Conservation (phyloP, 2,797 vertebrate genomes). For the Geotrypetes seraphini region DNA sequence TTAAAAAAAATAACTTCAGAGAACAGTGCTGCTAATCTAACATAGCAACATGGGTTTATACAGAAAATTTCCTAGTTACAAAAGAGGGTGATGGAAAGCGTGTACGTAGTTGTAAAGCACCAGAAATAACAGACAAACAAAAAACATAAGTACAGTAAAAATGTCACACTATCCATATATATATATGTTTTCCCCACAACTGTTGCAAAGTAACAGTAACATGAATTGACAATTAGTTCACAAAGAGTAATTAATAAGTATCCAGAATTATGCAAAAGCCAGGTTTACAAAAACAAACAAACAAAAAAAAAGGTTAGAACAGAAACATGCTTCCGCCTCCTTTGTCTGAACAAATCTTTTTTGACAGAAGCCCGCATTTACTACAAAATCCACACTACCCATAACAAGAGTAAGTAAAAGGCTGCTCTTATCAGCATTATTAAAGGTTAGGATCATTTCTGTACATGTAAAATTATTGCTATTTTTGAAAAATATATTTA, state of each 20-base stretch:
- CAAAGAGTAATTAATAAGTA: constrained; percentile 46
- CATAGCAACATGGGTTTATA: no score
- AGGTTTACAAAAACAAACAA: constrained; percentile 54
- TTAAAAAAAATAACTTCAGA: constrained; percentile 23
- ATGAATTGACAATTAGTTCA: constrained; percentile 52
- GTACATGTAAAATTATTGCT: constrained; percentile 78
- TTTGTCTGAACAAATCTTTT: constrained; percentile 40
- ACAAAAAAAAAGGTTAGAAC: constrained; percentile 60
- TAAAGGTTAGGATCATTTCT: constrained; percentile 68
- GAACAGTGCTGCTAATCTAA: constrained; percentile 14
- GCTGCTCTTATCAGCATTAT: constrained; percentile 57
- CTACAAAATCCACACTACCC: constrained; percentile 53
- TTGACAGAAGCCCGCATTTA: constrained; percentile 47
- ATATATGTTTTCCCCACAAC: constrained; percentile 45
- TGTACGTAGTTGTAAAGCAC: constrained; percentile 19
- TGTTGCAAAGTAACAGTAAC: constrained; percentile 37
- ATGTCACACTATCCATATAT: constrained; percentile 42
- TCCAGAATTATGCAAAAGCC: constrained; percentile 45
- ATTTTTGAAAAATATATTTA: constrained; percentile 72
- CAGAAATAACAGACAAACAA: constrained; percentile 25
- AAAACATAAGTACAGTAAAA: constrained; percentile 20
- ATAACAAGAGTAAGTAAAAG: constrained; percentile 62
- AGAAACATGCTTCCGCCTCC: constrained; percentile 42
- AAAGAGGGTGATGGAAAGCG: constrained; percentile 19
- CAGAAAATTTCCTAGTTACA: constrained; percentile 29